Evolutionary conservation across 2,888 invertebrate genomes (phyloP).

Genomic region (Eupithecia centaureata): DNA sequence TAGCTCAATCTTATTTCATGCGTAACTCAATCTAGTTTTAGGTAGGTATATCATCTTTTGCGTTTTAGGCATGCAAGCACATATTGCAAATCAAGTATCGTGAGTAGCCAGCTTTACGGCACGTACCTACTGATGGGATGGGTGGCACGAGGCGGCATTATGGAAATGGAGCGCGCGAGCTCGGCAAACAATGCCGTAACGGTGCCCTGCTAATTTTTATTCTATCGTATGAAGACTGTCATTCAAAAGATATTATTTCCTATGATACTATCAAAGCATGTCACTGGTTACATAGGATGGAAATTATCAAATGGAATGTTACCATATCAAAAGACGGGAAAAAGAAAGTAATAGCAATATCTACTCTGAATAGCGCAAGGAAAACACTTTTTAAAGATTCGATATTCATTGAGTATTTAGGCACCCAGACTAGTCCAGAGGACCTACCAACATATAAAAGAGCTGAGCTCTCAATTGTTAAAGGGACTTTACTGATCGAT

Average conservation of each 20-base stretch:
- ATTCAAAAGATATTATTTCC: slow-evolving; percentile 34
- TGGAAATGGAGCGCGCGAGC: slow-evolving; percentile 73
- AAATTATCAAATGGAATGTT: slow-evolving; percentile 7
- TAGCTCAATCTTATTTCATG: too few relatives aligned
- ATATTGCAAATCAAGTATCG: not conserved
- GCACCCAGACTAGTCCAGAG: not conserved
- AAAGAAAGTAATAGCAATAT: not conserved
- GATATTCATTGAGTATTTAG: too few relatives aligned
- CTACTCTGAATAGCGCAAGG: too few relatives aligned
- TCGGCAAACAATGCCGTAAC: slow-evolving; percentile 76
- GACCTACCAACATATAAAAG: not conserved
- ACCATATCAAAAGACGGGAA: not conserved
- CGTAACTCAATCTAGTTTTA: too few relatives aligned
- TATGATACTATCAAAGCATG: not conserved
- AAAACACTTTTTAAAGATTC: too few relatives aligned
- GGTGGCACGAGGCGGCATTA: slow-evolving; percentile 58
- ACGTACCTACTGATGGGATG: slow-evolving; percentile 59
- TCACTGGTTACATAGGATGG: slow-evolving; percentile 5
- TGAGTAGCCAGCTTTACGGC: slow-evolving; percentile 16
- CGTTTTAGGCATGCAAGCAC: too few relatives aligned
- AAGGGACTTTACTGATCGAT: too few relatives aligned
- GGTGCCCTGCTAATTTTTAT: slow-evolving; percentile 70
- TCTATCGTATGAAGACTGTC: slow-evolving; percentile 58
- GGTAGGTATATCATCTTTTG: too few relatives aligned
- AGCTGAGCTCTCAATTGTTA: not conserved